Percentiles rank a stretch among this genome's conserved stretches.
Evolutionary conservation across 2,113 vertebrate genomes (phyloP).

Genomic region (Acrocephalus arundinaceus): DNA sequence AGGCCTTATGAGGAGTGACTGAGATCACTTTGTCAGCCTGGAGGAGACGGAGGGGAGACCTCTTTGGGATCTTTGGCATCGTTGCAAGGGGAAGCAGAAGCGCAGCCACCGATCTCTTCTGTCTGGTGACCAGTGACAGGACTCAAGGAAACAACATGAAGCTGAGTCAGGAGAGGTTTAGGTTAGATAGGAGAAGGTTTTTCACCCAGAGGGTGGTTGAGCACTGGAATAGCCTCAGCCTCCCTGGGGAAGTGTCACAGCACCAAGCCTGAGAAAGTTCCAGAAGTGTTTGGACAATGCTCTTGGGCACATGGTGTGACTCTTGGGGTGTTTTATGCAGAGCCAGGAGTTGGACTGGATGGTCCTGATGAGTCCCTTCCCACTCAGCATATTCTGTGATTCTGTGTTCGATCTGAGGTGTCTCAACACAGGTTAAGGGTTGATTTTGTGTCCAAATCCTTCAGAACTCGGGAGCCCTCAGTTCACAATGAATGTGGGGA

Average conservation of each 20-base stretch:
- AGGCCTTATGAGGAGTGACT: neutral
- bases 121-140: neutral
- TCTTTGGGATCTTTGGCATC: fast-evolving
- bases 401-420: neutral
- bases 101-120: fast-evolving
- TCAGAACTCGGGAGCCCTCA: neutral
- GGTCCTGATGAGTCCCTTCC: neutral
- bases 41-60: neutral
- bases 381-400: neutral
- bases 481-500: neutral
- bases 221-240: neutral
- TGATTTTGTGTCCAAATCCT: neutral
- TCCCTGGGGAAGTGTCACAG: neutral
- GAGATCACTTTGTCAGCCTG: neutral
- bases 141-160: neutral
- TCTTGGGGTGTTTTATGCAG: neutral
- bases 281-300: neutral
- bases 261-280: neutral
- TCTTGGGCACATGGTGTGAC: neutral
- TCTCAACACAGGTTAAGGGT: neutral
- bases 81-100: neutral
- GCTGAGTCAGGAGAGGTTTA: neutral
- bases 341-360: neutral
- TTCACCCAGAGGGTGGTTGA: neutral
- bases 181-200: neutral